These are phyloP conservation scores for Garra rufa DNA, from an alignment of 2,113 vertebrate genomes.

Conservation along the genomic window DNA sequence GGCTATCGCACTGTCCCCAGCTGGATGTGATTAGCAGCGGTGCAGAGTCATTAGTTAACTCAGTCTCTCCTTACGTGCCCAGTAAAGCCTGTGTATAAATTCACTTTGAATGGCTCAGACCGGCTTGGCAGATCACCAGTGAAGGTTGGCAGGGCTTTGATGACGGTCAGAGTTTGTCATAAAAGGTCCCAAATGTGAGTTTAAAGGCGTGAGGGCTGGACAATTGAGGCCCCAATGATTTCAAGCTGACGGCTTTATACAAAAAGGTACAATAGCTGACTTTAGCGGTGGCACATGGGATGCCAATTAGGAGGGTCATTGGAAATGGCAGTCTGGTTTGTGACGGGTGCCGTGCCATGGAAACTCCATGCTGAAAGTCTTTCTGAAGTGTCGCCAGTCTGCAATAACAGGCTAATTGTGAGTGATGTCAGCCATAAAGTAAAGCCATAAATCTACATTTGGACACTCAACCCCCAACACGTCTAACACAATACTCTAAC, in stretches of 20 bases:
- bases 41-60: constrained; percentile 44
- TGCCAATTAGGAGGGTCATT: constrained; percentile 57
- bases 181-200: constrained; percentile 58
- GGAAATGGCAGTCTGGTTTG: constrained; percentile 43
- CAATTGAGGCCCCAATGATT: constrained; percentile 28
- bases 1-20: constrained; percentile 24
- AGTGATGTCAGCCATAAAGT: constrained; percentile 18
- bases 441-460: constrained; percentile 22
- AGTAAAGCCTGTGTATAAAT: constrained; percentile 36
- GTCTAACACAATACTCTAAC: background rate
- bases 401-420: constrained; percentile 30
- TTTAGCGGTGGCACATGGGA: constrained; percentile 53
- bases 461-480: background rate
- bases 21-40: constrained; percentile 26
- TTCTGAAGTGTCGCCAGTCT: constrained; percentile 33
- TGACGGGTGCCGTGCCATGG: constrained; percentile 32
- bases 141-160: constrained; percentile 60
- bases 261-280: constrained; percentile 51
- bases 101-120: background rate
- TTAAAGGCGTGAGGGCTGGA: constrained; percentile 56
- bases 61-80: constrained; percentile 32
- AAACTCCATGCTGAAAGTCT: constrained; percentile 14
- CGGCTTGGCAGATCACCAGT: constrained; percentile 47
- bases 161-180: constrained; percentile 64
- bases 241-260: background rate